Evolutionary conservation across 2,797 vertebrate species (phyloP).

Genomic region (Hirundo rustica): DNA sequence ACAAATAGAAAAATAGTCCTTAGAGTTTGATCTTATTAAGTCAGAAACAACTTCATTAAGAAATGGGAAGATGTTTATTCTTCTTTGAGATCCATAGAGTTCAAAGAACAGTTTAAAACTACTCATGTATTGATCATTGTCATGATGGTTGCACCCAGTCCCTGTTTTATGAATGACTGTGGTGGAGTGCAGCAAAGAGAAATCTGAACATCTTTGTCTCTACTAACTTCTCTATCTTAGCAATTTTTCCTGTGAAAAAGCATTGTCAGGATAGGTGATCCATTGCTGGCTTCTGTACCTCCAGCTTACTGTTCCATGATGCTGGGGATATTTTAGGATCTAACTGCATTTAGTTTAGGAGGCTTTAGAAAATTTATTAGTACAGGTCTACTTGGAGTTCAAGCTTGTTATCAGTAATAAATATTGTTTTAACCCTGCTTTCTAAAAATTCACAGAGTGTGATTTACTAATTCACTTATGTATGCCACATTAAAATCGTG

Average conservation of each 20-base stretch:
- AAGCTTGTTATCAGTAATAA: neutral
- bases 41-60: neutral
- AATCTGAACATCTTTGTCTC: neutral
- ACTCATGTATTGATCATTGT: neutral
- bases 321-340: neutral
- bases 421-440: neutral
- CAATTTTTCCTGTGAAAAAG: accelerated
- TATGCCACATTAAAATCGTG: neutral
- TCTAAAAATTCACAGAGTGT: neutral
- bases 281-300: neutral
- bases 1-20: neutral
- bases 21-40: neutral
- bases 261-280: neutral
- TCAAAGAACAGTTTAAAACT: neutral
- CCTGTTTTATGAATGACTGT: too few species aligned
- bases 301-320: accelerated
- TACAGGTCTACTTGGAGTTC: neutral
- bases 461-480: neutral
- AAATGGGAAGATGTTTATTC: neutral
- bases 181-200: neutral
- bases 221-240: neutral
- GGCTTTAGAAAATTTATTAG: neutral
- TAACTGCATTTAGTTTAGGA: neutral
- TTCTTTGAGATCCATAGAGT: neutral
- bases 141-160: neutral